Base-by-base conservation (phyloP, 1,140 invertebrate species). In the Drosophila watanabei region DNA sequence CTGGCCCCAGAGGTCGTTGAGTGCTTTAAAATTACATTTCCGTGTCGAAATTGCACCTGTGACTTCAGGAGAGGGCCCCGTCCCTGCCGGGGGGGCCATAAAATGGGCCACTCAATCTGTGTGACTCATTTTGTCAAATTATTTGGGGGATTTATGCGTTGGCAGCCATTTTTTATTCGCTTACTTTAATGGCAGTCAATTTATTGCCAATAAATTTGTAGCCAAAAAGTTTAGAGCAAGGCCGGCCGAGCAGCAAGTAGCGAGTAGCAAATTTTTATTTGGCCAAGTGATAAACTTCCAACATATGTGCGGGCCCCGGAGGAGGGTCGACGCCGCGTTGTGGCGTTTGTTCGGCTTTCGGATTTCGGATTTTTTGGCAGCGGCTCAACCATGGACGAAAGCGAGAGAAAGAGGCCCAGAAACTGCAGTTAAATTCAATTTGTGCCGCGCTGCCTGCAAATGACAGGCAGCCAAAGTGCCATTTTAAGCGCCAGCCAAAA, bases 151-250 rank as follows among this genome's bases (percentile, higher is more conserved):
- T 89, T 89, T 89, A 89, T 89, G 82, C 79, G 81, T 90, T 89
- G 86, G 82, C 86, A 89, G 73, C 75, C 66, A 90, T 90, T 90
- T 88, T 84, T 84, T 81, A 84, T 79, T 72, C 85, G 79, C 86
- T 89, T 84, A 79, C 81, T 88, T 88, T 88, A 88, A 88, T 88
- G 85, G 82, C 85, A 89, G 82, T 89, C 82, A 90, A 90, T 90
- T 90, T 90, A 90, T 90, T 90, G 86, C 87, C 86, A 90, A 90
- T 90, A 90, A 90, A 90, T 90, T 90, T 91, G 86, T 90, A 90
- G 87, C 87, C 86, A 90, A 90, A 86, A 91, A 91, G 88, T 90
- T 91, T 83, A 83, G 86, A 87, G 68, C 77, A 79, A 90, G 85
- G 85, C 85, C 82, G 80, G 69, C 56, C 59, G 37, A 81, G 59